Evolutionary conservation across 2,113 vertebrate genomes (phyloP), one percentile per base, ranked within the genome.

Genomic region (Ploceus nigricollis): DNA sequence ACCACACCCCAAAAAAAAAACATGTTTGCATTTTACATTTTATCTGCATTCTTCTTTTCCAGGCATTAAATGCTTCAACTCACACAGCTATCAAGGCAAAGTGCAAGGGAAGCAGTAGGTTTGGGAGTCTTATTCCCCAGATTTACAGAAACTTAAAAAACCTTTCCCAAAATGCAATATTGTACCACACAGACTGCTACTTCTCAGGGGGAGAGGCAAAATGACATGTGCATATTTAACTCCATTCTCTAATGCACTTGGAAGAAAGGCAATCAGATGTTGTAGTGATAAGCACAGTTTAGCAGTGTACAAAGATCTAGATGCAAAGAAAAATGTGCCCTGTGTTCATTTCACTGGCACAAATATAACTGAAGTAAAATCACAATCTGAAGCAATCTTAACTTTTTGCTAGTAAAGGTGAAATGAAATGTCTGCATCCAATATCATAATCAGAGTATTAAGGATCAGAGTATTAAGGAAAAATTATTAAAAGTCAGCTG

Each of bases 1-100:
- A 83, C 51, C 89, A 93, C 90, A 92, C 9, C 75, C 75, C 51
- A 79, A 89, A 76, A 81, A 90, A 35, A 90, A 79, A 82, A 89
- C 7, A 85, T 0, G 27, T 80, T 82, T 51, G 39, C 31, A 70
- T 70, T 77, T 76, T 56, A 71, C n/a, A 83, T 82, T 95, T 90
- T 45, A 57, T 60, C 16, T 48, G 44, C 33, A 15, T 72, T 89
- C 56, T 73, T 75, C 19, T 21, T 79, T 78, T 84, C 33, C 69
- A 77, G 51, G 16, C 54, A 82, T 69, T 48, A 57, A 54, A 53
- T 22, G 75, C 42, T 45, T 63, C 20, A 94, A 70, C 47, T 90
- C 68, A 50, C 30, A 47, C 0, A 0, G 42, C 50, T 51, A 61
- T 37, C 2, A 2, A 92, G n/a, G 23, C 48, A 94, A 53, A 53